Percentiles rank a stretch among this genome's conserved stretches.
These are phyloP conservation scores for Neolamprologus toae DNA, from an alignment of 2,113 vertebrate genomes.

Conservation along the genomic window DNA sequence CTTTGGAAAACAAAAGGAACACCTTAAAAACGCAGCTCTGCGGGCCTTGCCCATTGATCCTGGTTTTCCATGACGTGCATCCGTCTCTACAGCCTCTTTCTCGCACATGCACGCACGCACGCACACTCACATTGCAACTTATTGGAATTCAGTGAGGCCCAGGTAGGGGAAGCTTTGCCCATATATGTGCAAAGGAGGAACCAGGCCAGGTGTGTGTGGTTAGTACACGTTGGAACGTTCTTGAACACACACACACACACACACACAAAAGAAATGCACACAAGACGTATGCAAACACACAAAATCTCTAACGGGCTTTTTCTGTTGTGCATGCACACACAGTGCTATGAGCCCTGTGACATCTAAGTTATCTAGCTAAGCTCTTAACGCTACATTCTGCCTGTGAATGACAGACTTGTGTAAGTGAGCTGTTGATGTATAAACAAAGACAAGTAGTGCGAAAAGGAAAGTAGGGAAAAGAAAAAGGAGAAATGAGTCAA, in stretches of 20 bases:
- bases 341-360: conserved; percentile 22
- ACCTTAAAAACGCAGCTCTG: conserved; percentile 48
- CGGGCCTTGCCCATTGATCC: conserved; percentile 59
- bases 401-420: conserved; percentile 18
- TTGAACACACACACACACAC: background rate
- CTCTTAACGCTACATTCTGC: conserved; percentile 19
- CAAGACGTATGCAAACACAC: background rate
- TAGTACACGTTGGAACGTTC: conserved; percentile 48
- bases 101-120: background rate
- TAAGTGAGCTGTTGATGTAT: conserved; percentile 49
- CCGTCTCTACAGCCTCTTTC: conserved; percentile 28
- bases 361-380: conserved; percentile 4
- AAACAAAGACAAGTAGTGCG: conserved; percentile 55
- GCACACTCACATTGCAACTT: conserved; percentile 24
- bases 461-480: conserved; percentile 25
- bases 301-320: background rate
- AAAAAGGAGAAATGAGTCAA: conserved; percentile 24
- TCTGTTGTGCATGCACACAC: background rate
- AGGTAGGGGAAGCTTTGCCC: conserved; percentile 70
- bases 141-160: conserved; percentile 66
- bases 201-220: conserved; percentile 64
- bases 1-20: conserved; percentile 64
- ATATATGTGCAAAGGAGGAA: conserved; percentile 68
- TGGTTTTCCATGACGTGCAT: conserved; percentile 70
- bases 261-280: background rate